Percentiles rank a stretch among this genome's conserved stretches.
Evolutionary conservation across 2,113 vertebrate genomes (phyloP).

Genomic region (Megaceryle maxima): DNA sequence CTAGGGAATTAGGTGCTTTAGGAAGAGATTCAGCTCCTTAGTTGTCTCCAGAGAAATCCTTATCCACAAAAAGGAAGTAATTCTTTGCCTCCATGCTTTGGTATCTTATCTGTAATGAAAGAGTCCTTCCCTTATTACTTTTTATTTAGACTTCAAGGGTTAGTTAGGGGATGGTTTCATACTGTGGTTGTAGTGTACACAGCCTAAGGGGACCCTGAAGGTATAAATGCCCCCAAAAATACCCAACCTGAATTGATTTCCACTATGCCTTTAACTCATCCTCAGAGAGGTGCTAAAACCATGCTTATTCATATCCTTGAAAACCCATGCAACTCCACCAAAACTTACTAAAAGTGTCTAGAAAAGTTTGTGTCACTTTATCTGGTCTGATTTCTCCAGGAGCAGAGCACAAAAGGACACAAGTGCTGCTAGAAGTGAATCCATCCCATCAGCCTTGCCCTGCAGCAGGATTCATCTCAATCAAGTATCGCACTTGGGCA

Average conservation of each 20-base stretch:
- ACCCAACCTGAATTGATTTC: not conserved
- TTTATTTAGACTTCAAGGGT: not conserved
- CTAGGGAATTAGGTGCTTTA: not conserved
- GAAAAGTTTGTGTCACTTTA: not conserved
- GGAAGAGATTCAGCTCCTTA: not conserved
- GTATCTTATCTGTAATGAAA: not conserved
- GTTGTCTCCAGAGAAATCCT: not conserved
- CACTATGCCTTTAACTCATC: not conserved
- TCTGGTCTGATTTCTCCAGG: not conserved
- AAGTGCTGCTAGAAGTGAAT: rapidly evolving
- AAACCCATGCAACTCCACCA: not conserved
- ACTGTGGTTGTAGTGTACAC: not conserved
- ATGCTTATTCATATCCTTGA: not conserved
- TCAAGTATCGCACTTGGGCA: rapidly evolving
- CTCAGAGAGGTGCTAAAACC: not conserved
- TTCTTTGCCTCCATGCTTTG: not conserved
- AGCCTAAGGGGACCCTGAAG: not conserved
- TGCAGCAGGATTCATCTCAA: not conserved
- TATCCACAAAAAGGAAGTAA: not conserved
- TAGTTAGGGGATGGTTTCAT: not conserved
- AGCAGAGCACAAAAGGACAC: not conserved
- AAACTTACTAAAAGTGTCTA: not conserved
- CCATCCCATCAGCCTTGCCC: not conserved
- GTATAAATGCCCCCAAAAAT: not conserved
- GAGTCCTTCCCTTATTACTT: not conserved